Conservation (phyloP, 2,113 vertebrate genomes). For the Rhipidura dahli region DNA sequence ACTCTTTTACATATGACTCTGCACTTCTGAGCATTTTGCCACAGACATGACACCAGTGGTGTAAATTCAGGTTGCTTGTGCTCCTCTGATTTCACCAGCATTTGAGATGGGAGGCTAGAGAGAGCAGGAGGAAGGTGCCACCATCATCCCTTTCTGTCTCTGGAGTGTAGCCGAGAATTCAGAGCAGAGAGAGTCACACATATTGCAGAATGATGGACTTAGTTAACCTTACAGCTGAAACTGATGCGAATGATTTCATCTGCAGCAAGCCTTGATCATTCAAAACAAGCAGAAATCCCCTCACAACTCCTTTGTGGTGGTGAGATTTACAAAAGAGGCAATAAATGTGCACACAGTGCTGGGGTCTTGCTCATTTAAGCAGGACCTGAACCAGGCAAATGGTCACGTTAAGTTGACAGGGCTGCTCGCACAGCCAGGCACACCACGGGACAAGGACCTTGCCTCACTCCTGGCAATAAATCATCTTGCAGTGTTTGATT, state of each 20-base stretch:
- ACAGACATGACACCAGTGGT: not conserved
- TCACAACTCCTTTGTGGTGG: not conserved
- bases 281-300: not conserved
- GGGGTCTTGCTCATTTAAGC: not conserved
- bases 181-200: not conserved
- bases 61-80: not conserved
- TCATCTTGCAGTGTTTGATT: not conserved
- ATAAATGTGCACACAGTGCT: fast-evolving
- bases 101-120: not conserved
- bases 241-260: not conserved
- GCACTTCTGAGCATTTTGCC: not conserved
- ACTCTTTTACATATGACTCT: not conserved
- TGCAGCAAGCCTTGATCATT: not conserved
- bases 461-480: not conserved
- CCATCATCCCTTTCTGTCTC: not conserved
- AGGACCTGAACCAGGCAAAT: not conserved
- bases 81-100: not conserved
- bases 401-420: not conserved
- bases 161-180: not conserved
- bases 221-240: not conserved
- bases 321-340: not conserved
- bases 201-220: not conserved
- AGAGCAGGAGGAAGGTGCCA: not conserved
- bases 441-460: fast-evolving
- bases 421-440: not conserved